These are phyloP conservation scores for Osmoderma eremita DNA, from an alignment of 2,888 invertebrate genomes.

Conservation along the genomic window DNA sequence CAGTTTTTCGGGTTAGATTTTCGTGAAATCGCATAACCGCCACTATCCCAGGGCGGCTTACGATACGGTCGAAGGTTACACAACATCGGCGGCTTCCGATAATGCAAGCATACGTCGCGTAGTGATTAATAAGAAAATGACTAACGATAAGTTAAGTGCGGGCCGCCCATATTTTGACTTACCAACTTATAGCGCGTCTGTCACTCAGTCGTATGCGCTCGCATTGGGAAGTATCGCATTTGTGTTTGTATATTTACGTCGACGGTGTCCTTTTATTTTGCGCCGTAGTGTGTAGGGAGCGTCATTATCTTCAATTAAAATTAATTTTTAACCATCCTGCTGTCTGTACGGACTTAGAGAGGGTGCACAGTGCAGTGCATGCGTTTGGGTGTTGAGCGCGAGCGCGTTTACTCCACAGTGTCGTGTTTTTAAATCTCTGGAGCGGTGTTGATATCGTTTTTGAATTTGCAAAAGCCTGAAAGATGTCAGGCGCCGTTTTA, in stretches of 20 bases:
- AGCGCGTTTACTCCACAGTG: slow-evolving; percentile 39
- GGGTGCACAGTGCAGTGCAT: slow-evolving; percentile 43
- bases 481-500: slow-evolving; percentile 44
- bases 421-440: slow-evolving; percentile 14
- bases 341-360: slow-evolving; percentile 25
- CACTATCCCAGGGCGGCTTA: slow-evolving; percentile 16
- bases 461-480: too few relatives aligned
- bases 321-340: slow-evolving; percentile 63
- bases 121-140: slow-evolving; percentile 43
- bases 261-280: not conserved
- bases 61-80: slow-evolving; percentile 18
- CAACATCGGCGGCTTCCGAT: slow-evolving; percentile 16
- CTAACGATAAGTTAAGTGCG: slow-evolving; percentile 42
- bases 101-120: slow-evolving; percentile 1
- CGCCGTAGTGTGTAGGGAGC: slow-evolving; percentile 6
- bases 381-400: slow-evolving; percentile 30
- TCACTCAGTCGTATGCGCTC: not conserved
- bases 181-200: not conserved
- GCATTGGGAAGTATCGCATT: not conserved
- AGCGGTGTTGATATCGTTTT: too few relatives aligned
- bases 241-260: not conserved
- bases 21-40: not conserved
- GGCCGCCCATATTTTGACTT: slow-evolving; percentile 38
- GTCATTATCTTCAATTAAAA: slow-evolving; percentile 61
- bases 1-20: slow-evolving; percentile 24